Evolutionary conservation across 1,140 invertebrate species (phyloP).

Genomic region (Melanaphis sacchari): DNA sequence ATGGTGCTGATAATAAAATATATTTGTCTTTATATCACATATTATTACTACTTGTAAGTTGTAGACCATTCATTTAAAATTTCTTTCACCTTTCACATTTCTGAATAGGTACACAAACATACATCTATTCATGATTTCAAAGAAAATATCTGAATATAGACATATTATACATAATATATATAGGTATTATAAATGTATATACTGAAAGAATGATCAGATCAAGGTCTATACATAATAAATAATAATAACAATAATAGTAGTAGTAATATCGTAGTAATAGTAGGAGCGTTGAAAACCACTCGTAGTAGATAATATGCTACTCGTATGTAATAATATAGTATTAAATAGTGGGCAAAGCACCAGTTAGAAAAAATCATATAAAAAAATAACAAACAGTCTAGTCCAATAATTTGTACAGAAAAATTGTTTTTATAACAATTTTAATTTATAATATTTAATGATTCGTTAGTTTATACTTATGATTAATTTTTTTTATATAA

Average conservation of each 20-base stretch:
- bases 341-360: not conserved
- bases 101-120: constrained; percentile 22
- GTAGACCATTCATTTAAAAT: constrained; percentile 27
- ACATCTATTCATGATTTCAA: constrained; percentile 34
- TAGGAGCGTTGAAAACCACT: not conserved
- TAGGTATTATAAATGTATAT: not conserved
- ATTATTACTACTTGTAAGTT: constrained; percentile 15
- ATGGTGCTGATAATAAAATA: not conserved
- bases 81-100: constrained; percentile 57
- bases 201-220: not conserved
- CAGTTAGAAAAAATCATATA: not conserved
- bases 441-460: too few relatives aligned
- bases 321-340: not conserved
- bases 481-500: too few relatives aligned
- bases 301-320: not conserved
- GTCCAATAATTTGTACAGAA: not conserved
- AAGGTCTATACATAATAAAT: constrained; percentile 8
- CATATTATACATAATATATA: not conserved
- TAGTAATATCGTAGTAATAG: not conserved
- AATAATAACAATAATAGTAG: not conserved
- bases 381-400: not conserved
- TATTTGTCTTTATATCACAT: constrained; percentile 11
- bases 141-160: not conserved
- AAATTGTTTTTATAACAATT: not conserved
- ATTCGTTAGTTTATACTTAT: too few relatives aligned